Base-by-base conservation (phyloP, 2,888 invertebrate genomes). In the Xanthorhoe designata region DNA sequence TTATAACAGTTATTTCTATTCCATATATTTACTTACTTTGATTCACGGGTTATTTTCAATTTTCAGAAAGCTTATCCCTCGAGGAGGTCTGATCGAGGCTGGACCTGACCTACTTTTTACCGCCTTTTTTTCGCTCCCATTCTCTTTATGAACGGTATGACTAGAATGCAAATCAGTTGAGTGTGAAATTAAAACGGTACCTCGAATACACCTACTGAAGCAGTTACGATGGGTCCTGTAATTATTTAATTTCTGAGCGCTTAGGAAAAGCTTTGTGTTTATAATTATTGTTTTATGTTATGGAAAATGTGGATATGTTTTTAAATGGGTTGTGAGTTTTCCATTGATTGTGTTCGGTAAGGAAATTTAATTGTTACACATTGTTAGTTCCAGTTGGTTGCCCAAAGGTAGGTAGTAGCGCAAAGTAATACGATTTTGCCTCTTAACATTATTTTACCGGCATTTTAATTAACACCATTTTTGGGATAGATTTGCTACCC, bases 91-190 rank as follows among this genome's bases (percentile, higher is more conserved):
- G 61, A 66, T 66, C 57, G 51, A 38, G 56, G 42, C 64, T 68
- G 70, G 70, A 64, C 66, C 62, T 67, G 72, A 70, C 72, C 72
- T 57, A 72, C 18, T 72, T 72, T 64, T 59, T 17, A 49, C 53
- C 64, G 51, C 65, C 57, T 68, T 70, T 70, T 67, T 69, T 61
- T 64, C 68, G 61, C 59, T 63, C 62, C 63, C 57, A 64, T 69
- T 72, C 67, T 66, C 69, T 70, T 66, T 69, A 65, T 67, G 72
- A 59, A 66, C 49, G 63, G 9, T 38, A 9, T 45, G 49, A 24
- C 42, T 67, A 67, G 64, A 69, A 72, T 70, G 70, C 68, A 69
- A 70, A 70, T 69, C 66, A 65, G 57, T 70, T 68, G 66, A 66
- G 66, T 70, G 70, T 66, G 61, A 70, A 70, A 70, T 70, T 68